Conservation (phyloP, 2,113 vertebrate genomes). For the Gavialis gangeticus region DNA sequence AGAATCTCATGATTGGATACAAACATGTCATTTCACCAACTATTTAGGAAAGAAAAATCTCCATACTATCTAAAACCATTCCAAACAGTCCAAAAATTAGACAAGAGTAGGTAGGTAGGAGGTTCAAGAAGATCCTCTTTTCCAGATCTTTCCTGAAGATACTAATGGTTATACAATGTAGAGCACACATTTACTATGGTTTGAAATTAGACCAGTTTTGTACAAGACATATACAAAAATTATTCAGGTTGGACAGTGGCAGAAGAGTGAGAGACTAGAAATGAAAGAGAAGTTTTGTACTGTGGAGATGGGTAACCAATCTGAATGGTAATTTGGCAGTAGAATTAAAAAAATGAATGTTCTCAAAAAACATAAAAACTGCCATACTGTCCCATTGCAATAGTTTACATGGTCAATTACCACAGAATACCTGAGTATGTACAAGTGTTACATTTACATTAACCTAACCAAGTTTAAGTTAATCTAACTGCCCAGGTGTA, state of each 20-base stretch:
- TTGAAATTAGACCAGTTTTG: too few species aligned
- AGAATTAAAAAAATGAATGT: neutral
- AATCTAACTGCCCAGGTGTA: too few species aligned
- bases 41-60: constrained; percentile 16
- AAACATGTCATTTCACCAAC: constrained; percentile 17
- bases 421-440: neutral
- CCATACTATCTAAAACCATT: constrained; percentile 23
- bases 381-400: neutral
- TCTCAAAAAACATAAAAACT: neutral
- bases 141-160: neutral
- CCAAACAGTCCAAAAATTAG: neutral
- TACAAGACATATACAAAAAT: too few species aligned
- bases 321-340: neutral
- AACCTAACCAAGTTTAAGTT: too few species aligned
- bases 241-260: too few species aligned
- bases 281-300: neutral
- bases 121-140: neutral
- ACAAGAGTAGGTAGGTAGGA: constrained; percentile 10
- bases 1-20: constrained; percentile 9
- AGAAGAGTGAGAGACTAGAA: neutral
- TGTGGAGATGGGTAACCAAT: neutral
- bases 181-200: too few species aligned
- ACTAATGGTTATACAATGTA: too few species aligned
- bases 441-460: too few species aligned
- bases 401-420: neutral